Base-by-base conservation (phyloP, 2,888 invertebrate species). In the Formica aserva region DNA sequence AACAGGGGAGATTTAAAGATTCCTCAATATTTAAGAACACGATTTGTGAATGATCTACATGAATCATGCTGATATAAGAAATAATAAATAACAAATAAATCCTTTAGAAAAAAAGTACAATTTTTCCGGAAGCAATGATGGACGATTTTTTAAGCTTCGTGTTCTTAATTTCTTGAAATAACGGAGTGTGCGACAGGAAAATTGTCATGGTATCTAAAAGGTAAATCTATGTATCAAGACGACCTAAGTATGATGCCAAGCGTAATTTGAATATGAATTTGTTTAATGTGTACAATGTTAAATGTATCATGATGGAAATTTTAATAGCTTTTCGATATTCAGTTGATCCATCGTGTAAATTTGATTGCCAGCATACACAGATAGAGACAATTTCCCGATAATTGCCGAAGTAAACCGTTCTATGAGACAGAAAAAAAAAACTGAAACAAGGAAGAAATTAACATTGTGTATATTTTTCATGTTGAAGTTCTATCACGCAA, bases 211-310 rank as follows among this genome's bases (percentile, higher is more conserved):
- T 18, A 62, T 45, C 41, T 32, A 32, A 71, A 3, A 35, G 60
- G 18, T 18, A 62, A 71, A 32, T 78, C 15, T 18, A 60, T 60
- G n/a, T 60, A 60, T 78, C 32, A 60, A 60, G 18, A 60, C 78
- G 78, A 80, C 72, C 71, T 71, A 80, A 80, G 72, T 62, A 72
- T 48, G 72, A 71, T 45, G 45, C 26, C 55, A 45, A 48, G 32
- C 71, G 72, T 72, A 72, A 18, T 18, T 72, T 72, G 72, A 77
- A 77, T 66, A 66, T 32, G 52, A 71, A 71, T 60, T 52, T 45
- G 52, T 29, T 67, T 60, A 45, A 57, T 22, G 29, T 22, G 55
- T 32, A 41, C 29, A 18, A 32, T 35, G 29, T 15, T 41, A 69
- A 41, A 78, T 57, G 35, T 67, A 38, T 67, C 77, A 57, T 32